Percentiles rank a stretch among this genome's conserved stretches.
Conservation (phyloP, 2,113 vertebrate genomes). For the Carettochelys insculpta region DNA sequence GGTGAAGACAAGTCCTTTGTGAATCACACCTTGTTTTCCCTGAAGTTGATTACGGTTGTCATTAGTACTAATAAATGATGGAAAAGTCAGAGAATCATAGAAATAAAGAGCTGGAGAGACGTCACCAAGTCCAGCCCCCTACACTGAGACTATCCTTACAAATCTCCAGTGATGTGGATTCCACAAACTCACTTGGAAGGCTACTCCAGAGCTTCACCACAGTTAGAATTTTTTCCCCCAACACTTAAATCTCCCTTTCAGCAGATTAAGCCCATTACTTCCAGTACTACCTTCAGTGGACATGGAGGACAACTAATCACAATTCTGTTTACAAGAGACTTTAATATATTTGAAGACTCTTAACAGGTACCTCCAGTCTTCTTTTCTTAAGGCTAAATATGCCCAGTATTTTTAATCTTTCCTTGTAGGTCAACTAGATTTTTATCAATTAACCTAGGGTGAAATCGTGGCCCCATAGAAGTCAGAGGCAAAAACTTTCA, state of each 20-base stretch:
- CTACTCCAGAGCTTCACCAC: not conserved
- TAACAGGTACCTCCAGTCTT: not conserved
- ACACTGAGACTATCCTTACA: not conserved
- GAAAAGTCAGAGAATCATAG: not conserved
- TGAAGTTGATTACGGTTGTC: constrained; percentile 4
- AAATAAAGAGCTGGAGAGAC: not conserved
- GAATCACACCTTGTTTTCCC: not conserved
- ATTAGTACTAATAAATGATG: constrained; percentile 20
- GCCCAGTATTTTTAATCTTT: not conserved
- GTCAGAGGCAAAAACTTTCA: not conserved
- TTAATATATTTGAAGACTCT: not conserved
- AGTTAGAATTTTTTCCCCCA: not conserved
- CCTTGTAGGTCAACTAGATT: constrained; percentile 14
- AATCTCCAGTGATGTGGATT: not conserved
- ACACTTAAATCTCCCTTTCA: not conserved
- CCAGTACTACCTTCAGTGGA: not conserved
- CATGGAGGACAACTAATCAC: not conserved
- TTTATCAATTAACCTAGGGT: constrained; percentile 12
- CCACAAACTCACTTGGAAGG: not conserved
- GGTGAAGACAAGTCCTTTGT: too few relatives aligned
- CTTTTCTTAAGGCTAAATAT: not conserved
- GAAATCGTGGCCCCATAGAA: constrained; percentile 38
- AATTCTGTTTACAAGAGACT: not conserved
- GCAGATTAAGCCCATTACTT: not conserved
- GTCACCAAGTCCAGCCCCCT: not conserved